A percentile compares a stretch with the other conserved stretches of the same genome.
Conservation (phyloP, 2,888 invertebrate genomes). For the Lithophane socia region DNA sequence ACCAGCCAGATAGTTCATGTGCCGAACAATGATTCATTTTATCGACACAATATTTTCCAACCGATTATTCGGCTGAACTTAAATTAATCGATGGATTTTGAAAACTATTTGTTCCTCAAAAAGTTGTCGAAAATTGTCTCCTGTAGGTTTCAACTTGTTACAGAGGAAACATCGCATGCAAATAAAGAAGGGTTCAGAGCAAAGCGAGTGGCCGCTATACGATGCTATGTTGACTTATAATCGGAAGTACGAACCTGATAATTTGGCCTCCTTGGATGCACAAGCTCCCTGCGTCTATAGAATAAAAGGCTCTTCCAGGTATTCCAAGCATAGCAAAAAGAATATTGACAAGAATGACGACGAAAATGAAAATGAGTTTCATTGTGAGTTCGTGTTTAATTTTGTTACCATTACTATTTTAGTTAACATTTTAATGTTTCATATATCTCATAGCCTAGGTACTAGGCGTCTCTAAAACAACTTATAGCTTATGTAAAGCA, state of each 20-base stretch:
- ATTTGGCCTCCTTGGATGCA: conserved; percentile 74
- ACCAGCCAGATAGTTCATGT: too few species aligned
- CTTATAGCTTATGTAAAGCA: too few species aligned
- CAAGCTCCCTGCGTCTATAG: conserved; percentile 69
- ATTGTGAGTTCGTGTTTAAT: conserved; percentile 77
- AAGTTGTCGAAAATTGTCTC: background rate
- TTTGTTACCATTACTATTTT: background rate
- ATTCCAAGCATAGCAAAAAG: conserved; percentile 62
- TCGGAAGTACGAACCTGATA: conserved; percentile 76
- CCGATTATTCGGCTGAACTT: background rate
- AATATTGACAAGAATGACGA: conserved; percentile 67
- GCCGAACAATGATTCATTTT: background rate
- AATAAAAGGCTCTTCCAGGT: conserved; percentile 66
- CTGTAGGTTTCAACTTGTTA: conserved; percentile 45
- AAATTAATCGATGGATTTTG: too few species aligned
- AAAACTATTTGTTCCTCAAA: too few species aligned
- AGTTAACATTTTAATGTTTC: background rate
- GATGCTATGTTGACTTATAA: conserved; percentile 79
- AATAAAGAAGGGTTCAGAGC: conserved; percentile 74
- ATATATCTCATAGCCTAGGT: background rate
- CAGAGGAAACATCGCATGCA: conserved; percentile 84
- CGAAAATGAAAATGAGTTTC: conserved; percentile 80
- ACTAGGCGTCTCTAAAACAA: background rate
- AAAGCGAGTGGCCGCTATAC: conserved; percentile 82
- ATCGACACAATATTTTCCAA: background rate